Evolutionary conservation across 2,113 vertebrate species (phyloP).

Genomic region (Suricata suricatta): DNA sequence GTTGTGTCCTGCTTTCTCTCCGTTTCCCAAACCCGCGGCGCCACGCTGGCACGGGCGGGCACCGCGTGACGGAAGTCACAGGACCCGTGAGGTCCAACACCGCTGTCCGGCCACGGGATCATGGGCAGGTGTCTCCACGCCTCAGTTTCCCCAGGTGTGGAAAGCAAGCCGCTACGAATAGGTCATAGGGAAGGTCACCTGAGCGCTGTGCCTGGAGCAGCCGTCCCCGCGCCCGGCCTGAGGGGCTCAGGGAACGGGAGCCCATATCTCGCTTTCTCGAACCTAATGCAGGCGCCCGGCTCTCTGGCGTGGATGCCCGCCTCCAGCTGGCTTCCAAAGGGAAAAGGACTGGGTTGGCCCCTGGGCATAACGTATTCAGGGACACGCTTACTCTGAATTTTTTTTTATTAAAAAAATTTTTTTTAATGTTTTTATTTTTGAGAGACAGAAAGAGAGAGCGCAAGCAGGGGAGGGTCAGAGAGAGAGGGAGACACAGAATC

Average conservation of each 20-base stretch:
- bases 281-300: fast-evolving
- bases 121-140: not conserved
- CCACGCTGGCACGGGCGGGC: fast-evolving
- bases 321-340: not conserved
- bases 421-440: no score
- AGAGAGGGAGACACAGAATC: no score
- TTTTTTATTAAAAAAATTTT: no score
- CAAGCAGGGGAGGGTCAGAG: no score
- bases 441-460: no score
- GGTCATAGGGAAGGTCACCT: fast-evolving
- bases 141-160: not conserved
- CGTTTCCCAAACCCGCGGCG: not conserved
- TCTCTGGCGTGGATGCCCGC: fast-evolving
- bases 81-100: not conserved
- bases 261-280: fast-evolving
- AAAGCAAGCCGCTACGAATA: not conserved
- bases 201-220: fast-evolving
- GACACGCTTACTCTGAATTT: not conserved
- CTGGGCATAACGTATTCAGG: not conserved
- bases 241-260: not conserved
- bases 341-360: not conserved
- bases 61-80: fast-evolving
- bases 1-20: not conserved
- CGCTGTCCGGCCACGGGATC: fast-evolving
- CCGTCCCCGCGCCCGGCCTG: fast-evolving